Percentiles rank a stretch among this genome's conserved stretches.
phyloP scores from a whole-genome alignment of 2,888 invertebrate species.

The Dromius quadrimaculatus region DNA sequence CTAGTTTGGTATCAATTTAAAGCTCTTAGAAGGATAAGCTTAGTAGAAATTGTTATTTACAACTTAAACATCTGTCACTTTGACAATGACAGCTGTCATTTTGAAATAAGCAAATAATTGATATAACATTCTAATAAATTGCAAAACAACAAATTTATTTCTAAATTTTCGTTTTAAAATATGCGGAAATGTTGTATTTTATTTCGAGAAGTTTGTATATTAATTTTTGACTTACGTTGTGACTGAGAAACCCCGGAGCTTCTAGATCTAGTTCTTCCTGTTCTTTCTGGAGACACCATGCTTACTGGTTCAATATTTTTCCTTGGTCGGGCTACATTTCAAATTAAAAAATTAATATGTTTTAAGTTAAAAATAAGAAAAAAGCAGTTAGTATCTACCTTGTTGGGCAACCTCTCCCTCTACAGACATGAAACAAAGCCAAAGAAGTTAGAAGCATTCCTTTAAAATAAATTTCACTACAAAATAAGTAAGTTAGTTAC shows the following conservation, averaged over 20 bases:
- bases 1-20: conserved; percentile 4
- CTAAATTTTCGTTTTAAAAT: too few relatives aligned
- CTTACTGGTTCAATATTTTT: conserved; percentile 70
- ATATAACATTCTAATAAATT: not conserved
- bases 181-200: too few relatives aligned
- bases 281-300: conserved; percentile 74
- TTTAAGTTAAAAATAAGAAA: conserved; percentile 33
- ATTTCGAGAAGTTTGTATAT: too few relatives aligned
- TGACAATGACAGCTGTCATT: conserved; percentile 7
- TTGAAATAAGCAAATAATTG: conserved; percentile 40
- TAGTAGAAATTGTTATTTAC: not conserved
- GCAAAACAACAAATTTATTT: not conserved
- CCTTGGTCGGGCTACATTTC: conserved; percentile 73
- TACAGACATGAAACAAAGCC: conserved; percentile 65
- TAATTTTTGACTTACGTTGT: conserved; percentile 89
- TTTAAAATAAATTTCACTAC: conserved; percentile 35
- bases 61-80: not conserved
- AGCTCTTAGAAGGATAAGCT: too few relatives aligned
- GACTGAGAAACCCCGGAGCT: conserved; percentile 89
- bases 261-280: conserved; percentile 72
- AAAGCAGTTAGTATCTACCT: conserved; percentile 67
- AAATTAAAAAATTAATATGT: conserved; percentile 28
- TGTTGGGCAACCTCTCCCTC: conserved; percentile 76
- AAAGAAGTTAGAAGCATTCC: conserved; percentile 53
- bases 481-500: conserved; percentile 22